Conservation (phyloP, 2,888 invertebrate species). For the Dasypolia templi region DNA sequence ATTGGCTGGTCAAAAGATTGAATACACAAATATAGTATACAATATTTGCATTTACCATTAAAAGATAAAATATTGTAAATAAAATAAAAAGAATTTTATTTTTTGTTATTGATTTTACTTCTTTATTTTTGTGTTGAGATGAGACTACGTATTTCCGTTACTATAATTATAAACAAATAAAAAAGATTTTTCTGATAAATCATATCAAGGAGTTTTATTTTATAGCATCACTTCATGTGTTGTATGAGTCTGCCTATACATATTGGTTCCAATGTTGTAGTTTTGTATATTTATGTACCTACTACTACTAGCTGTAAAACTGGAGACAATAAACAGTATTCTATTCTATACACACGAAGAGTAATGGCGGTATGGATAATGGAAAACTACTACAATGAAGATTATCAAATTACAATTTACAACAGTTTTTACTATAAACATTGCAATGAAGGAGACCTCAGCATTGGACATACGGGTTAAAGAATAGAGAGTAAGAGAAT, state of each 20-base stretch:
- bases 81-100: conserved; percentile 78
- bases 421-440: conserved; percentile 21
- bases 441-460: neutral
- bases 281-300: too few relatives aligned
- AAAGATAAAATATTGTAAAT: conserved; percentile 81
- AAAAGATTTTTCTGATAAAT: conserved; percentile 87
- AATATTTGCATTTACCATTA: conserved; percentile 71
- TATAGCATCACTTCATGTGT: neutral
- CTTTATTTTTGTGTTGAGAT: conserved; percentile 86
- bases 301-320: neutral
- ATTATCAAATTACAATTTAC: neutral
- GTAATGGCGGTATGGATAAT: neutral
- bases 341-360: neutral
- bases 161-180: conserved; percentile 83
- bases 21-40: conserved; percentile 63
- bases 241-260: neutral
- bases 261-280: too few relatives aligned
- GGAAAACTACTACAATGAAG: neutral
- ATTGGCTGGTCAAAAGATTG: conserved; percentile 66
- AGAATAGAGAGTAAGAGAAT: conserved; percentile 6
- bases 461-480: neutral
- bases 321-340: too few relatives aligned
- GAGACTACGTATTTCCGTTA: conserved; percentile 82
- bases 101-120: conserved; percentile 85
- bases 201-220: conserved; percentile 62